phyloP scores from a whole-genome alignment of 2,113 vertebrate genomes.

The Vulpes lagopus region DNA sequence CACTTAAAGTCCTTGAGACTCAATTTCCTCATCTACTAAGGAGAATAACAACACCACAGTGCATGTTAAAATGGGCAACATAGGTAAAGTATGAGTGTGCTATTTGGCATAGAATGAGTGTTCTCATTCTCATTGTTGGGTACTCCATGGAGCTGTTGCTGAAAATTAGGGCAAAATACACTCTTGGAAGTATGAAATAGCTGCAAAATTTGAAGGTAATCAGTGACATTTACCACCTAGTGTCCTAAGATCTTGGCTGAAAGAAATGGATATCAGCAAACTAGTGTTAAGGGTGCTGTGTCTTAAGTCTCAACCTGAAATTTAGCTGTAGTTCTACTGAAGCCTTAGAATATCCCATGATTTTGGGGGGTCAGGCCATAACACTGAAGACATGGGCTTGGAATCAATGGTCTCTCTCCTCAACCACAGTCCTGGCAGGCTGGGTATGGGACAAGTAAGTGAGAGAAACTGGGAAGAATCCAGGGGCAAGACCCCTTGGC shows the following conservation, averaged over 20 bases:
- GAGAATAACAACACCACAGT: background rate
- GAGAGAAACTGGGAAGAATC: background rate
- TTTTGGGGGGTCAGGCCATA: background rate
- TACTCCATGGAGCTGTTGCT: background rate
- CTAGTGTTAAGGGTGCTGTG: background rate
- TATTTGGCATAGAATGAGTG: background rate
- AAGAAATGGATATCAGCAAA: background rate
- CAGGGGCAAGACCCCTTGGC: background rate
- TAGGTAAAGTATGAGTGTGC: background rate
- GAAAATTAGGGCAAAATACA: background rate
- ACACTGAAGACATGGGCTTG: background rate
- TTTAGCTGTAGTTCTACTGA: background rate
- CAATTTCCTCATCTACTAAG: background rate
- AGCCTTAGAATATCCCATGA: background rate
- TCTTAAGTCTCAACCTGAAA: background rate
- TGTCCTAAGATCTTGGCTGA: background rate
- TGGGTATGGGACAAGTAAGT: background rate
- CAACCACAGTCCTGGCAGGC: background rate
- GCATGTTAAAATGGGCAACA: background rate
- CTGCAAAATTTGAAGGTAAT: background rate
- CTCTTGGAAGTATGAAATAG: background rate
- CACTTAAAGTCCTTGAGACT: background rate
- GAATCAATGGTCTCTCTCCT: background rate
- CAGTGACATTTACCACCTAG: background rate
- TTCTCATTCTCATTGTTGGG: background rate